phyloP scores from a whole-genome alignment of 2,113 vertebrate species.

The Zootoca vivipara region DNA sequence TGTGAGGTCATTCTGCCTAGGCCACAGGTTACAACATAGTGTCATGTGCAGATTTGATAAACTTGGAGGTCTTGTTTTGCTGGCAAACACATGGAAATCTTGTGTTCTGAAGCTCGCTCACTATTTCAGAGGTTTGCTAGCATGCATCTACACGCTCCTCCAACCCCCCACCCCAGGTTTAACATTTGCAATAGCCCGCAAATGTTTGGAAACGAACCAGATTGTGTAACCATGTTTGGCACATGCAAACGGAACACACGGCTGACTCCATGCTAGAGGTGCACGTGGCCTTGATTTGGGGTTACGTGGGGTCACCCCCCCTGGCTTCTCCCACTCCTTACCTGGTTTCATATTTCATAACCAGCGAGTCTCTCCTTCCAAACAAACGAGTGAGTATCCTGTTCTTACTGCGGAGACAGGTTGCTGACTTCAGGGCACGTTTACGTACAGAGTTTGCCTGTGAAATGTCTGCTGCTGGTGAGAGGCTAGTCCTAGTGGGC shows the following conservation, averaged over 20 bases:
- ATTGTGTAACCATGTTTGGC: background rate
- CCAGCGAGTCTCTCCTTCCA: background rate
- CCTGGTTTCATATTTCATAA: background rate
- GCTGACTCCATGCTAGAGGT: background rate
- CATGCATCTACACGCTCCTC: background rate
- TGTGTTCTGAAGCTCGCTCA: background rate
- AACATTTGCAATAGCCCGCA: background rate
- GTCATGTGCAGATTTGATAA: background rate
- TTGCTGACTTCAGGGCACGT: background rate
- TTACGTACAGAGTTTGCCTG: background rate
- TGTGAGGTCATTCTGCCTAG: background rate
- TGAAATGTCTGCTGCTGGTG: background rate
- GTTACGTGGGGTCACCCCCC: background rate
- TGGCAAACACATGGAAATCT: background rate
- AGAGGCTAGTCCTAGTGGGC: background rate
- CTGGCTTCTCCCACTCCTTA: background rate
- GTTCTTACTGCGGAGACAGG: background rate
- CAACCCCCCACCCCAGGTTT: background rate
- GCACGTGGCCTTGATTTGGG: background rate
- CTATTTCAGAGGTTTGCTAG: background rate
- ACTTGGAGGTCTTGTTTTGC: background rate
- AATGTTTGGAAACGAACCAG: background rate
- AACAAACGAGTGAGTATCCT: background rate
- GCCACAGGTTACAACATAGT: too few species aligned
- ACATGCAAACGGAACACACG: background rate